A percentile compares a stretch with the other conserved stretches of the same genome.
phyloP scores from a whole-genome alignment of 2,888 invertebrate species.

The Ochropleura leucogaster region DNA sequence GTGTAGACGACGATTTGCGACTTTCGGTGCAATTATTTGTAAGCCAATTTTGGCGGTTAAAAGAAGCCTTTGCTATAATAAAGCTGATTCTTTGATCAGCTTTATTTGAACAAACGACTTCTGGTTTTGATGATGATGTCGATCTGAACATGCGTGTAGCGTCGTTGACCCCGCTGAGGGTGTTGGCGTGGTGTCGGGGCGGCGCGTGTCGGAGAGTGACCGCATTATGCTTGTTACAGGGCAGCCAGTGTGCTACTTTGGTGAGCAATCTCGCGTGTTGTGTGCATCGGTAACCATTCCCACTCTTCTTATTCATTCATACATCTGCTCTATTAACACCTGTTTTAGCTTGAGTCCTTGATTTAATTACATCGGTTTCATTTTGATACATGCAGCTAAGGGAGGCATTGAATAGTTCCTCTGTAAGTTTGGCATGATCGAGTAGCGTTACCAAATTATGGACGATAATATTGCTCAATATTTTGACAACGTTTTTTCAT shows the following conservation, averaged over 20 bases:
- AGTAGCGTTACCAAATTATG: neutral
- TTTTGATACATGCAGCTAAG: constrained; percentile 28
- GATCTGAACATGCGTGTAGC: neutral
- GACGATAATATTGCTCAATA: neutral
- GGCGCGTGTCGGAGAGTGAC: constrained; percentile 79
- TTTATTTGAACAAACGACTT: neutral
- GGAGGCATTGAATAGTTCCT: constrained; percentile 22
- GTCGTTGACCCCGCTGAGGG: neutral
- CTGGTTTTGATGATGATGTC: neutral
- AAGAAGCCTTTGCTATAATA: too few relatives aligned
- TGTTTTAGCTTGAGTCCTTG: constrained; percentile 81
- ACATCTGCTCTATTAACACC: constrained; percentile 86
- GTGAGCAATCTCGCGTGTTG: constrained; percentile 98
- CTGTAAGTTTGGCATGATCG: constrained; percentile 27
- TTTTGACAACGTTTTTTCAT: constrained; percentile 14
- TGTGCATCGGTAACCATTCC: constrained; percentile 98
- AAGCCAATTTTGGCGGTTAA: too few relatives aligned
- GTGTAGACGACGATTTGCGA: too few relatives aligned
- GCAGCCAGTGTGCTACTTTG: constrained; percentile 98
- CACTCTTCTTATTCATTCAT: constrained; percentile 93
- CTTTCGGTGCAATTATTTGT: too few relatives aligned
- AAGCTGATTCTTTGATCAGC: neutral
- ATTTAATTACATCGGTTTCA: constrained; percentile 66
- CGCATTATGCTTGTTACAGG: constrained; percentile 92
- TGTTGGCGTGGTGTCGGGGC: constrained; percentile 5